These are phyloP conservation scores for Nannoperca australis DNA, from an alignment of 2,797 vertebrate genomes.

Conservation along the genomic window DNA sequence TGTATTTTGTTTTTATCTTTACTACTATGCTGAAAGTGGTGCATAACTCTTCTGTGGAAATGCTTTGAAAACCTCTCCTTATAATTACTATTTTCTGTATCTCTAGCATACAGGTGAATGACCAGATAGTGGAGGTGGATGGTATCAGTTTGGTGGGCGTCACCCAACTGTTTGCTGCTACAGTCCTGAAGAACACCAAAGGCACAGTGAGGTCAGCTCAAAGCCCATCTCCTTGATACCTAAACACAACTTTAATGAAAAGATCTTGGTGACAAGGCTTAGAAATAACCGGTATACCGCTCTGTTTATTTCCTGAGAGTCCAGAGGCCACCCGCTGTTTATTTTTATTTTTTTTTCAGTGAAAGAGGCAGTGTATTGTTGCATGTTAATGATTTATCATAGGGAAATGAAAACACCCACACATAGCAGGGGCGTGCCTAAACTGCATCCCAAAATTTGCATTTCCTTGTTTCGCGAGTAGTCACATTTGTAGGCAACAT, in stretches of 20 bases:
- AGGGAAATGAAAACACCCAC: slow-evolving; percentile 53
- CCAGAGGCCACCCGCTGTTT: neutral
- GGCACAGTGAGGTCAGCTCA: slow-evolving; percentile 90
- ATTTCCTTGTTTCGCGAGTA: slow-evolving; percentile 27
- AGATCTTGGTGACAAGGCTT: neutral
- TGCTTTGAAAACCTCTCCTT: slow-evolving; percentile 12
- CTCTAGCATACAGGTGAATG: slow-evolving; percentile 93
- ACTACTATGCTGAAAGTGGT: neutral
- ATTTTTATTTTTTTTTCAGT: neutral
- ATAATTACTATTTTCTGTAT: slow-evolving; percentile 45
- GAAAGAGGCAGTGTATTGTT: slow-evolving; percentile 1
- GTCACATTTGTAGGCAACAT: slow-evolving; percentile 23
- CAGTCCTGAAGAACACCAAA: slow-evolving; percentile 96
- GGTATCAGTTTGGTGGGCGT: slow-evolving; percentile 93
- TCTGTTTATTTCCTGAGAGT: slow-evolving; percentile 18
- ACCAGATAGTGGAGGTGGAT: slow-evolving; percentile 96
- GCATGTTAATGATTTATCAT: slow-evolving; percentile 61
- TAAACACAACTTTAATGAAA: slow-evolving; percentile 16
- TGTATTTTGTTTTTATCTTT: neutral
- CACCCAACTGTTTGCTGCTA: slow-evolving; percentile 94
- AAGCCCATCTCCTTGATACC: neutral
- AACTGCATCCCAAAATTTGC: slow-evolving; percentile 37
- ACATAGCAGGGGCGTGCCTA: neutral
- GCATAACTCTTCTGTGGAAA: slow-evolving; percentile 5
- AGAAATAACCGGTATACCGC: slow-evolving; percentile 4